These are phyloP conservation scores for Darevskia mixta DNA, from an alignment of 2,797 vertebrate genomes.

Conservation along the genomic window DNA sequence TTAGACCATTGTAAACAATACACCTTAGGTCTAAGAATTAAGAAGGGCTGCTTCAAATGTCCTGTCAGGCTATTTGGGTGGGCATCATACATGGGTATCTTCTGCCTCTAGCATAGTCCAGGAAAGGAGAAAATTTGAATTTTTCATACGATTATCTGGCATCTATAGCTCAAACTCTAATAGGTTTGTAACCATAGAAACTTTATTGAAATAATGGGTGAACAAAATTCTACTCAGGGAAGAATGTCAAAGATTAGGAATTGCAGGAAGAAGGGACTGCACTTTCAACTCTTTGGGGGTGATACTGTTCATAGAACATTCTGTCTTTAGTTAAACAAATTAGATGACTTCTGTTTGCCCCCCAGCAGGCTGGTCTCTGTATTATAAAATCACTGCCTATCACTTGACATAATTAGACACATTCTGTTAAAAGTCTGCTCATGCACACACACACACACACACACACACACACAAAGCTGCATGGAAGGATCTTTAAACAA, in stretches of 20 bases:
- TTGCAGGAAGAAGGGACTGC: not conserved
- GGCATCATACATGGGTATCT: not conserved
- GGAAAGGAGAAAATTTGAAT: not conserved
- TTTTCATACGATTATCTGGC: not conserved
- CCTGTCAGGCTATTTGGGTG: not conserved
- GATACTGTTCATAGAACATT: not conserved
- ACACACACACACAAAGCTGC: not conserved
- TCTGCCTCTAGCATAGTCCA: not conserved
- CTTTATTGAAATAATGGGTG: not conserved
- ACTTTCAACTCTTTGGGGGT: not conserved
- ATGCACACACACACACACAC: not conserved
- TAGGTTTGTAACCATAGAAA: not conserved
- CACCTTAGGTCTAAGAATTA: no score
- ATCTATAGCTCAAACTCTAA: not conserved
- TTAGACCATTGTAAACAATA: not conserved
- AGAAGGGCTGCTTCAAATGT: not conserved
- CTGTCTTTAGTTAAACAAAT: not conserved
- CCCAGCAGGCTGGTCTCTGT: not conserved
- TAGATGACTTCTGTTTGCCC: not conserved
- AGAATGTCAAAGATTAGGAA: slow-evolving; percentile 4
- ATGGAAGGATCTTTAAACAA: not conserved
- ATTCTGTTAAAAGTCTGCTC: not conserved
- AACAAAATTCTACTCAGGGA: slow-evolving; percentile 7
- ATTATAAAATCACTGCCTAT: not conserved
- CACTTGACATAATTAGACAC: not conserved